Evolutionary conservation across 1,140 invertebrate species (phyloP).

Genomic region (Scaptomyza hsui): DNA sequence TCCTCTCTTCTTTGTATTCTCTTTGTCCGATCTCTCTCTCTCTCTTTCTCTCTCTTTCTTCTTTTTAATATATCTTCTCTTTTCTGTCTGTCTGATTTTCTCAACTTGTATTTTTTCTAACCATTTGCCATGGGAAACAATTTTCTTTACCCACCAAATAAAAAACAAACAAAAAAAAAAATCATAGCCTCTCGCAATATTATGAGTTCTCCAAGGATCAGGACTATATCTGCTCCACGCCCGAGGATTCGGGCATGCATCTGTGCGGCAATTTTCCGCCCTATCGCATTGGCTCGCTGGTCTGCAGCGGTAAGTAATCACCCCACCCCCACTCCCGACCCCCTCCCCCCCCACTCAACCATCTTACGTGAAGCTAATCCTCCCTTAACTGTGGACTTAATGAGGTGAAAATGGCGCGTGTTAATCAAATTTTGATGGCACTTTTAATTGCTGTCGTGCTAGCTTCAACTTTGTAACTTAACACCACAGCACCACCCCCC

Average conservation of each 20-base stretch:
- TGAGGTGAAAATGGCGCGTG: constrained; percentile 75
- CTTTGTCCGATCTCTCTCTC: constrained; percentile 16
- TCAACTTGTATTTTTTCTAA: constrained; percentile 43
- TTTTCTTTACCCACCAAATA: constrained; percentile 26
- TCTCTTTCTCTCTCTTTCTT: constrained; percentile 24
- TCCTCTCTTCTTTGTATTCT: constrained; percentile 10
- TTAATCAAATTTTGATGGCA: constrained; percentile 79
- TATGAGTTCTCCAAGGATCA: constrained; percentile 93
- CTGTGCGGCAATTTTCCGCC: constrained; percentile 94
- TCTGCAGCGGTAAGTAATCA: constrained; percentile 87
- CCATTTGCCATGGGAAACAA: constrained; percentile 37
- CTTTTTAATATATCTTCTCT: constrained; percentile 46
- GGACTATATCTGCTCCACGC: constrained; percentile 98
- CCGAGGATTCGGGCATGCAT: constrained; percentile 98
- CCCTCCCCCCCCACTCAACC: not conserved
- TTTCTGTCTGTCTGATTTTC: constrained; percentile 58
- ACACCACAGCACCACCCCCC: constrained; percentile 5
- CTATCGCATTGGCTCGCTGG: constrained; percentile 88
- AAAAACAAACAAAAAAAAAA: constrained; percentile 2
- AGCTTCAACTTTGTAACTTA: constrained; percentile 22
- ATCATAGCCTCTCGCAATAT: constrained; percentile 88
- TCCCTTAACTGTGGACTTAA: constrained; percentile 42
- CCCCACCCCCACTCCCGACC: not conserved
- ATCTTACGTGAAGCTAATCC: constrained; percentile 27
- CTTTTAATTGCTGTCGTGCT: constrained; percentile 73